Evolutionary conservation across 2,888 invertebrate genomes (phyloP).

Genomic region (Choreutis nemorana): DNA sequence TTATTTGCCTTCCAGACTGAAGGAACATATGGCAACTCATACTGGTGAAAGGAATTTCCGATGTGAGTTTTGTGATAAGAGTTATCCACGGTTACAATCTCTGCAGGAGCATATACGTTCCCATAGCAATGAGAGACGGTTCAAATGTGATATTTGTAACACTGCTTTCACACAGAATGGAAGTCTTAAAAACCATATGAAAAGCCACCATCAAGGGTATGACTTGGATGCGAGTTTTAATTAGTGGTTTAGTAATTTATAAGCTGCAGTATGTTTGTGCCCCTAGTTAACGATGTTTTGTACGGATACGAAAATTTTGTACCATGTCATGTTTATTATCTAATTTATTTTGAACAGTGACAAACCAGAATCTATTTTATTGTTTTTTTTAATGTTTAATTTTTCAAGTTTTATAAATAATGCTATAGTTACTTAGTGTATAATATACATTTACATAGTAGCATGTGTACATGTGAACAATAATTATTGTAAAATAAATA

Average conservation of each 20-base stretch:
- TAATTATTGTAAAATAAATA: too few relatives aligned
- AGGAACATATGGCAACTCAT: conserved; percentile 60
- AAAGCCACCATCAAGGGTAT: conserved; percentile 50
- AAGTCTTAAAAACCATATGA: conserved; percentile 66
- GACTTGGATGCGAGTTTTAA: conserved; percentile 27
- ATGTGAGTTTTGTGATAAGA: conserved; percentile 66
- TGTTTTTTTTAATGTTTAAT: too few relatives aligned
- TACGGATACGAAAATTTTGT: not conserved
- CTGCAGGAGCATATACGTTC: conserved; percentile 66
- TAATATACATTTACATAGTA: too few relatives aligned
- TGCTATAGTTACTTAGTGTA: not conserved
- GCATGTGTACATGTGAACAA: too few relatives aligned
- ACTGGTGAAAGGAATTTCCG: conserved; percentile 59
- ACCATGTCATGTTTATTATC: not conserved
- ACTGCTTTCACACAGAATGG: conserved; percentile 64
- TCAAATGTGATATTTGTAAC: conserved; percentile 58
- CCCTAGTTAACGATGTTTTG: not conserved
- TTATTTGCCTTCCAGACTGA: conserved; percentile 45
- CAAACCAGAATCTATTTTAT: too few relatives aligned
- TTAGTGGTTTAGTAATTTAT: too few relatives aligned
- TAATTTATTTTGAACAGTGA: conserved; percentile 1
- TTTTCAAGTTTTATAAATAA: not conserved
- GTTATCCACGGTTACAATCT: conserved; percentile 64
- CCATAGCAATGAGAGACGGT: conserved; percentile 60
- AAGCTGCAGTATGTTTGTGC: not conserved